A percentile compares a stretch with the other conserved stretches of the same genome.
phyloP scores from a whole-genome alignment of 2,113 vertebrate genomes.

The Chaenogobius annularis region DNA sequence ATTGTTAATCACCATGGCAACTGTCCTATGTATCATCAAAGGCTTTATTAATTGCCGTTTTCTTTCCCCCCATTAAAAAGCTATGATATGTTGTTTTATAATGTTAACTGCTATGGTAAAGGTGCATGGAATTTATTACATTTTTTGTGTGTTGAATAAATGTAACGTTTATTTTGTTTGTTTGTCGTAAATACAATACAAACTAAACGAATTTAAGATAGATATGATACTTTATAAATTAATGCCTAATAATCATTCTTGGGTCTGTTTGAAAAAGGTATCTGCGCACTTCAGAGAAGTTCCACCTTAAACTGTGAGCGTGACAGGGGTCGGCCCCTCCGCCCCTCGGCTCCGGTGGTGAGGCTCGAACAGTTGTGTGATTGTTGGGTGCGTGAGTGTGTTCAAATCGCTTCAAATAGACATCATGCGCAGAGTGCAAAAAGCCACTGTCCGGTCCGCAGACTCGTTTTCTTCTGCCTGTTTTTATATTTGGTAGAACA shows the following conservation, averaged over 20 bases:
- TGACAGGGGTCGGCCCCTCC: background rate
- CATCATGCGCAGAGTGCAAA: background rate
- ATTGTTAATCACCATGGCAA: too few relatives aligned
- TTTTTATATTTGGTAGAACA: background rate
- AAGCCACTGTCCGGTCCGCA: background rate
- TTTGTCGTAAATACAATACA: too few relatives aligned
- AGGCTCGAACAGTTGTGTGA: slow-evolving; percentile 4
- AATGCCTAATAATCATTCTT: background rate
- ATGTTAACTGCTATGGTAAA: too few relatives aligned
- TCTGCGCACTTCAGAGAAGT: slow-evolving; percentile 5
- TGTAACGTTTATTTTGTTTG: too few relatives aligned
- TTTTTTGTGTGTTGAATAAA: too few relatives aligned
- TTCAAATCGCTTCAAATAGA: slow-evolving; percentile 21
- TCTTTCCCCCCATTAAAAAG: too few relatives aligned
- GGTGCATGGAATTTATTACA: too few relatives aligned
- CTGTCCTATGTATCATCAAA: too few relatives aligned
- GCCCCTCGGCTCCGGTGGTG: background rate
- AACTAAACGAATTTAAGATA: too few relatives aligned
- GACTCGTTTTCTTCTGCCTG: background rate
- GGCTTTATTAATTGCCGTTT: too few relatives aligned
- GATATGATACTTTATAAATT: too few relatives aligned
- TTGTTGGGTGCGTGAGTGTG: background rate
- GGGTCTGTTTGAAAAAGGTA: background rate
- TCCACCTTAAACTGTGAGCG: slow-evolving; percentile 59
- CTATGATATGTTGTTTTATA: too few relatives aligned